These are phyloP conservation scores for Turnix velox DNA, from an alignment of 2,113 vertebrate genomes.

Conservation along the genomic window DNA sequence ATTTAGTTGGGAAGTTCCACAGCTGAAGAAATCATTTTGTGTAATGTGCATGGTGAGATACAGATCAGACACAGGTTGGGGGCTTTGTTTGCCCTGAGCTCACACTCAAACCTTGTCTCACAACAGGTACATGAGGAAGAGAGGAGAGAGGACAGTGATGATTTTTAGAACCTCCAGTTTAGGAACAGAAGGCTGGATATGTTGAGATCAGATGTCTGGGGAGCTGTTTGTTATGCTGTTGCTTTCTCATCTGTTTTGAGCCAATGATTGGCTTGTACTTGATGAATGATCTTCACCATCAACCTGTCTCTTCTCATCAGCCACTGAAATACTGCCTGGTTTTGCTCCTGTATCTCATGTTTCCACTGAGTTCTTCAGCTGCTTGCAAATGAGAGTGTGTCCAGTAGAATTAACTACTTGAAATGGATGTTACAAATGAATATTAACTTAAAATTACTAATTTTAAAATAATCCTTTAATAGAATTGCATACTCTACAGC, in stretches of 20 bases:
- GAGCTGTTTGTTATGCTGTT: not conserved
- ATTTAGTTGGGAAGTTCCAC: not conserved
- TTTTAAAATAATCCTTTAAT: not conserved
- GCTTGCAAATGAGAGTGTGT: not conserved
- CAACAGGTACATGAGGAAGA: not conserved
- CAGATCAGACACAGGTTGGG: not conserved
- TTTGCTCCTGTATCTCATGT: not conserved
- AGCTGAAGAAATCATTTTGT: not conserved
- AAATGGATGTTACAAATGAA: not conserved
- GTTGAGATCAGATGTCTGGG: not conserved
- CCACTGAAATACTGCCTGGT: not conserved
- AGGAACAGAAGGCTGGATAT: not conserved
- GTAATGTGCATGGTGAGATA: accelerated
- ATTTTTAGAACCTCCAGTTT: not conserved
- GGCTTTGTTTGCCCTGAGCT: not conserved
- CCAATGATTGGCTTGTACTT: not conserved
- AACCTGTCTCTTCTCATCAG: not conserved
- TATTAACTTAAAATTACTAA: not conserved
- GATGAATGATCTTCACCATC: not conserved
- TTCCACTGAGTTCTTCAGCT: not conserved
- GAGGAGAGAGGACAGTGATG: not conserved
- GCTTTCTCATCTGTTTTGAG: not conserved
- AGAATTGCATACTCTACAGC: not conserved
- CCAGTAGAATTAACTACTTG: not conserved
- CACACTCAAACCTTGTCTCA: not conserved